Conservation (phyloP, 2,797 vertebrate genomes). For the Aldrovandia affinis region DNA sequence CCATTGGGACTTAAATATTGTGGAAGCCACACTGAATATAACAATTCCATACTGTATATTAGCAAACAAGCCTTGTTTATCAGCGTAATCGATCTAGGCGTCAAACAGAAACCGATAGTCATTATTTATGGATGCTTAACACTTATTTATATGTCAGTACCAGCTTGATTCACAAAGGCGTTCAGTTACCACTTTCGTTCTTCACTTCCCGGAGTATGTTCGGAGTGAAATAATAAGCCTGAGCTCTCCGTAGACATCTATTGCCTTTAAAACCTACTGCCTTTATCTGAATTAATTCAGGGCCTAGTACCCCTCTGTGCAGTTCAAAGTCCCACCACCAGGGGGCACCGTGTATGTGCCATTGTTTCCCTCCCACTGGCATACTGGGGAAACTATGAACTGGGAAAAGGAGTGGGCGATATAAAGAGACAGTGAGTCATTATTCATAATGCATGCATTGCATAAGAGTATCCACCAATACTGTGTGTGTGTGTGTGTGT, state of each 20-base stretch:
- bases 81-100: neutral
- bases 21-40: neutral
- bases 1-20: neutral
- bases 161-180: neutral
- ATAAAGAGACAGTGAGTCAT: neutral
- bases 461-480: slow-evolving; percentile 50
- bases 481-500: too few species aligned
- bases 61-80: neutral
- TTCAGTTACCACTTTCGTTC: neutral
- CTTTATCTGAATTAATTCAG: neutral
- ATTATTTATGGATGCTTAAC: neutral
- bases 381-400: neutral
- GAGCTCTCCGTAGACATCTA: neutral
- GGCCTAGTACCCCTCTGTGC: neutral
- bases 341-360: slow-evolving; percentile 13
- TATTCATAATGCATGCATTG: slow-evolving; percentile 16
- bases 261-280: neutral
- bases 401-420: neutral
- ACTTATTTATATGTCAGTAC: neutral
- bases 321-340: slow-evolving; percentile 21
- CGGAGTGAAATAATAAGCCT: neutral
- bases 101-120: neutral
- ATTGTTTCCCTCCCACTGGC: neutral
- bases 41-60: neutral
- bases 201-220: neutral